Evolutionary conservation across 2,113 vertebrate species (phyloP), one percentile per base, ranked within the genome.

Genomic region (Tychaedon coryphoeus): DNA sequence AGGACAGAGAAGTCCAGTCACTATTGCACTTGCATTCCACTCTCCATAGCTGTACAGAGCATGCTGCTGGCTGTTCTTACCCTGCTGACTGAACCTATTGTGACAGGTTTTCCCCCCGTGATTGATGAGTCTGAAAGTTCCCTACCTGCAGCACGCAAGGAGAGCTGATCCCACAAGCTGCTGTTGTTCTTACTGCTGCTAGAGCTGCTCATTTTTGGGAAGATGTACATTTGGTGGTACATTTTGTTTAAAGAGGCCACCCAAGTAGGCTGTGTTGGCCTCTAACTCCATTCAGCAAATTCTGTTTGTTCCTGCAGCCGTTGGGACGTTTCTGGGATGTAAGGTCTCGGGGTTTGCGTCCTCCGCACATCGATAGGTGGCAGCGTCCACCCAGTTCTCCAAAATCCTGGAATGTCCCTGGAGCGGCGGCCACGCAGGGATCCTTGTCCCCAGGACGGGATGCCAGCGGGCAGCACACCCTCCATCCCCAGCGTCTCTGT

Each of bases 351-450:
- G 33, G 83, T 81, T 74, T 73, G 9, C 64, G 6, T 62, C 36
- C 87, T 87, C 82, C 96, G 76, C 95, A 97, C 95, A 97, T 97
- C 98, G 95, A 97, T 98, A 98, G 98, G 80, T 97, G 97, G 97
- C 97, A 98, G 93, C 94, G 84, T 96, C 86, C 97, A 57, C 97
- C 86, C 95, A 85, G 96, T 4, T 96, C 96, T 98, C 90, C 97
- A 10, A 14, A 56, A 33, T 3, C 71, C 78, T 5, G 42, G 8
- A 0, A 1, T 3, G 38, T 43, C 48, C 76, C 47, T 2, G 73
- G 73, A 91, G 87, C 82, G 20, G 90, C 75, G 20, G 88, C 51
- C 64, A 1, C 45, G 0, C 74, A 2, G 53, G 33, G 24, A 18
- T 2, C 51, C 1, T 12, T 36, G 83, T 53, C 61, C 88, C 48